These are phyloP conservation scores for Sinosuthora webbiana DNA, from an alignment of 2,113 vertebrate genomes.

Conservation along the genomic window DNA sequence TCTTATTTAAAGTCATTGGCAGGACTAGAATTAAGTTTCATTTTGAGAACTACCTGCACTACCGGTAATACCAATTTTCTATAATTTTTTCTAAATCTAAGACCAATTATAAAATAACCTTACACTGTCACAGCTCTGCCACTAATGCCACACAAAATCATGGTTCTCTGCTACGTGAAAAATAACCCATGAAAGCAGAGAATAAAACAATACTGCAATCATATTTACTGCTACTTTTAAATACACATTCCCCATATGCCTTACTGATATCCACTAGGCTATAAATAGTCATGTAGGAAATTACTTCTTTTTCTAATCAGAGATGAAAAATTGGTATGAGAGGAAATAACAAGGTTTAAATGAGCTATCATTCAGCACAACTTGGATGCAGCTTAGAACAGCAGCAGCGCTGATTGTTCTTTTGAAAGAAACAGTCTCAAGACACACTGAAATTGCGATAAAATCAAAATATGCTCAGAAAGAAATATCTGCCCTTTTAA, in stretches of 20 bases:
- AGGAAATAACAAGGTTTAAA: background rate
- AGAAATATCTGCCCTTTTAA: background rate
- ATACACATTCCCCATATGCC: background rate
- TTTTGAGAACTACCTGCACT: background rate
- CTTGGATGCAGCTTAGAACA: background rate
- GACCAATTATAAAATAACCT: background rate
- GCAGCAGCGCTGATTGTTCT: background rate
- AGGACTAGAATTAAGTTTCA: background rate
- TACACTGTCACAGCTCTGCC: background rate
- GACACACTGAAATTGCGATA: background rate
- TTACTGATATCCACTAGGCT: background rate
- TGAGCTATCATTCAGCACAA: background rate
- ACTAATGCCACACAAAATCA: background rate
- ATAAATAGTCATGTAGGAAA: background rate
- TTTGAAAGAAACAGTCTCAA: background rate
- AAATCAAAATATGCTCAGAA: background rate
- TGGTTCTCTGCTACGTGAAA: background rate
- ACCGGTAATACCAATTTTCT: background rate
- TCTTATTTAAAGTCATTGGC: background rate
- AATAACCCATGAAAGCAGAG: background rate
- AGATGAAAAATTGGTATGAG: background rate
- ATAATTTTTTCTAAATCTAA: background rate
- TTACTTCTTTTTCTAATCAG: background rate
- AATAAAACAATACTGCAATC: background rate
- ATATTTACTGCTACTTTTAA: background rate